phyloP scores from a whole-genome alignment of 2,113 vertebrate genomes.

The Odontesthes bonariensis region DNA sequence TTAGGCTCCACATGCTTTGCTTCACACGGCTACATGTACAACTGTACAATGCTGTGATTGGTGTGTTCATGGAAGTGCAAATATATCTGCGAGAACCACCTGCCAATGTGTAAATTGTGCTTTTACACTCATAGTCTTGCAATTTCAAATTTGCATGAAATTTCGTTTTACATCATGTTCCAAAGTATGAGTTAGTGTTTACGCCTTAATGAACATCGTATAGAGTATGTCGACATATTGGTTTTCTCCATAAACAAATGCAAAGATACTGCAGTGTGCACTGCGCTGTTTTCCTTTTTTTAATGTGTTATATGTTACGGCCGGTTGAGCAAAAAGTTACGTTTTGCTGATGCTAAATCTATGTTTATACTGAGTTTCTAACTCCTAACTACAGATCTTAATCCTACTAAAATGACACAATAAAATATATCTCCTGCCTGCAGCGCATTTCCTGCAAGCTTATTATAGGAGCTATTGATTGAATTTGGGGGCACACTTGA shows the following conservation, averaged over 20 bases:
- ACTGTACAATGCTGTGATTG: not conserved
- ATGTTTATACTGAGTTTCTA: conserved; percentile 9
- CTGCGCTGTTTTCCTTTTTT: too few relatives aligned
- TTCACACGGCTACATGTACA: not conserved
- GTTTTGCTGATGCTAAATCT: not conserved
- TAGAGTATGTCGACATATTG: too few relatives aligned
- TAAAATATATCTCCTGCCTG: conserved; percentile 49
- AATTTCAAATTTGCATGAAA: too few relatives aligned
- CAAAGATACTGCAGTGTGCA: too few relatives aligned
- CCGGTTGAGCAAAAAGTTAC: too few relatives aligned
- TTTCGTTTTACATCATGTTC: too few relatives aligned
- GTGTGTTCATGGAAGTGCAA: not conserved
- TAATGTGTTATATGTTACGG: too few relatives aligned
- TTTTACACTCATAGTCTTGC: too few relatives aligned
- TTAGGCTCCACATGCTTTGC: conserved; percentile 49
- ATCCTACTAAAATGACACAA: conserved; percentile 38
- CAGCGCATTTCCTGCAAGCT: conserved; percentile 58
- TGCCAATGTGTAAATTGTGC: too few relatives aligned
- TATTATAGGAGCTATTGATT: conserved; percentile 64
- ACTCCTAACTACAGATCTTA: conserved; percentile 23
- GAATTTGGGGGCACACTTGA: conserved; percentile 49
- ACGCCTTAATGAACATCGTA: too few relatives aligned
- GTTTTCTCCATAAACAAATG: too few relatives aligned
- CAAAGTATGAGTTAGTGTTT: too few relatives aligned
- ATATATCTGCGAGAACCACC: not conserved